A percentile compares a stretch with the other conserved stretches of the same genome.
These are phyloP conservation scores for Limenitis camilla DNA, from an alignment of 2,888 invertebrate genomes.

Conservation along the genomic window DNA sequence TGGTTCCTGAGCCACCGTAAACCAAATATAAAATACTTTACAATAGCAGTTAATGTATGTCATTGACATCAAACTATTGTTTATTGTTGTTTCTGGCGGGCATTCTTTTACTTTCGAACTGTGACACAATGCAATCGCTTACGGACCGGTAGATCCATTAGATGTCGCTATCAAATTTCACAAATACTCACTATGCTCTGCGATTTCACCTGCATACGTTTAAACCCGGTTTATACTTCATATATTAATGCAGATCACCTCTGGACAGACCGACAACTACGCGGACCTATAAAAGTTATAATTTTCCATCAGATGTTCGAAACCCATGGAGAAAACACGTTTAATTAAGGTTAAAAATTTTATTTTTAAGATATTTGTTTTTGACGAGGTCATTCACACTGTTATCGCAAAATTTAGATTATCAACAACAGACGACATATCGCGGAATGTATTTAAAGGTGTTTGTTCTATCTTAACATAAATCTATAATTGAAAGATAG, in stretches of 20 bases:
- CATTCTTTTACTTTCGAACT: constrained; percentile 25
- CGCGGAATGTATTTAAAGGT: constrained; percentile 16
- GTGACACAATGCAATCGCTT: constrained; percentile 23
- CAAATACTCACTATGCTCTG: too few relatives aligned
- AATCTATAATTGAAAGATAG: too few relatives aligned
- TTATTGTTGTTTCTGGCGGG: constrained; percentile 34
- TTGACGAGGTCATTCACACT: constrained; percentile 52
- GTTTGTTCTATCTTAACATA: not conserved
- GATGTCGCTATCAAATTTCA: not conserved
- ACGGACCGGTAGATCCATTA: constrained; percentile 10
- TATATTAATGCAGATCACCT: too few relatives aligned
- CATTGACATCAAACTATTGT: constrained; percentile 48
- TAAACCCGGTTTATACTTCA: too few relatives aligned
- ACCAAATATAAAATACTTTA: constrained; percentile 26
- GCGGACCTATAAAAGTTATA: too few relatives aligned
- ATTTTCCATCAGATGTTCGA: too few relatives aligned
- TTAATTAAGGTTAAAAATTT: constrained; percentile 30
- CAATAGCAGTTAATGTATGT: constrained; percentile 36
- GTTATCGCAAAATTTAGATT: constrained; percentile 47
- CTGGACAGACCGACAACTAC: too few relatives aligned
- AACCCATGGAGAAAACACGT: too few relatives aligned
- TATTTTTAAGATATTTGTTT: constrained; percentile 41
- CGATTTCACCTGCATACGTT: too few relatives aligned
- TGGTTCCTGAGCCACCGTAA: constrained; percentile 12
- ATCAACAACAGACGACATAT: constrained; percentile 26